Conservation (phyloP, 2,888 invertebrate genomes). For the Microdon myrmicae region DNA sequence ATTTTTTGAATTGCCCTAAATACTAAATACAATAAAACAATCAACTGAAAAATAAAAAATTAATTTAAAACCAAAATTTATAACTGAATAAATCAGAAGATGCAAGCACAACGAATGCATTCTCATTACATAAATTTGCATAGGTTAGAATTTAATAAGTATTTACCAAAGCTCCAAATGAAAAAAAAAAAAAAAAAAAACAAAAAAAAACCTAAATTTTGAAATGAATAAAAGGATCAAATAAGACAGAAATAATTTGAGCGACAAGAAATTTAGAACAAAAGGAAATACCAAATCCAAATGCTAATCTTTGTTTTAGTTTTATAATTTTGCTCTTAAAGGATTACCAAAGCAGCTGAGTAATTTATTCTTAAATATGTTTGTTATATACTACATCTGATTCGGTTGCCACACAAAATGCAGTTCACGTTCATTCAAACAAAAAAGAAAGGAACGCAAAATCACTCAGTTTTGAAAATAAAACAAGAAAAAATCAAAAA, state of each 20-base stretch:
- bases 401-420: constrained; percentile 50
- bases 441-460: constrained; percentile 23
- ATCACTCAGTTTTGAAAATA: constrained; percentile 8
- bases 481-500: constrained; percentile 53
- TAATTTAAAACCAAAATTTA: too few relatives aligned
- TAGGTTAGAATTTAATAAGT: too few relatives aligned
- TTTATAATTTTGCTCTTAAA: constrained; percentile 1
- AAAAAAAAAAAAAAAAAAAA: too few relatives aligned
- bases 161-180: too few relatives aligned
- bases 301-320: background rate
- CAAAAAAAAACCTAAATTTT: too few relatives aligned
- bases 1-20: background rate
- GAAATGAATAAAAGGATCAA: constrained; percentile 2
- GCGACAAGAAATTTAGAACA: constrained; percentile 7
- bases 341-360: constrained; percentile 59
- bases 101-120: constrained; percentile 20
- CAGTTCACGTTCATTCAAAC: constrained; percentile 27
- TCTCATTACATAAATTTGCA: constrained; percentile 6
- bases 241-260: constrained; percentile 4
- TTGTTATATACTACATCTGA: constrained; percentile 50
- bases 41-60: too few relatives aligned
- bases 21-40: too few relatives aligned
- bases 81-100: too few relatives aligned
- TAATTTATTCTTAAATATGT: constrained; percentile 54
- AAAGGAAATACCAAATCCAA: constrained; percentile 5